These are phyloP conservation scores for Cnemophilus loriae DNA, from an alignment of 2,113 vertebrate genomes.

Conservation along the genomic window DNA sequence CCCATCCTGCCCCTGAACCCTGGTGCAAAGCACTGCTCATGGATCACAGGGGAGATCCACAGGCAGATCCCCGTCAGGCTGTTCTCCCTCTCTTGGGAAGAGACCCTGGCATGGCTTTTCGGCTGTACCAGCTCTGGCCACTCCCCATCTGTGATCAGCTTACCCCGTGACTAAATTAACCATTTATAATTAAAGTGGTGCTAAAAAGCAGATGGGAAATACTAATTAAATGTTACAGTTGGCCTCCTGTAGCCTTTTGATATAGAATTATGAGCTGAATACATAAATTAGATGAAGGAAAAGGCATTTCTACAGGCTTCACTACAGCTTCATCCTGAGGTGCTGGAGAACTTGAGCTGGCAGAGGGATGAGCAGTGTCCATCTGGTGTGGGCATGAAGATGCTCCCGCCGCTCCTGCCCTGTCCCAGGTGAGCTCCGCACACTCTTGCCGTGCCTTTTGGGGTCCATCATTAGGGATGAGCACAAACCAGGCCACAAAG, in stretches of 20 bases:
- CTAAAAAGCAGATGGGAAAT: slow-evolving; percentile 44
- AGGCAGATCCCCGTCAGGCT: accelerated
- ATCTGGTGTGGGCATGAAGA: accelerated
- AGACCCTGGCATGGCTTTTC: accelerated
- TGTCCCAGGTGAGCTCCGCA: too few relatives aligned
- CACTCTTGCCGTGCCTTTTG: neutral
- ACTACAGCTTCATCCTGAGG: accelerated
- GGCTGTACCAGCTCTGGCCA: neutral
- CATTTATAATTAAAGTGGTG: neutral
- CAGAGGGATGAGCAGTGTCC: accelerated
- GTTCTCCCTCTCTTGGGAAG: accelerated
- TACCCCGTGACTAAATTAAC: neutral
- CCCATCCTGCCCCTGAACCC: neutral
- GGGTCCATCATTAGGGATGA: neutral
- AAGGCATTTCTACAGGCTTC: neutral
- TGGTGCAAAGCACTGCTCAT: accelerated
- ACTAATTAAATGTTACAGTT: slow-evolving; percentile 47
- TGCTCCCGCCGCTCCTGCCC: neutral
- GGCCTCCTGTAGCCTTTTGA: neutral
- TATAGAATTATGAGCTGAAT: neutral
- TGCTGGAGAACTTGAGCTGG: neutral
- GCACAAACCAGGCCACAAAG: neutral
- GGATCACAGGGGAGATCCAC: accelerated
- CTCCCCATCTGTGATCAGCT: neutral
- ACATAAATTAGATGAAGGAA: neutral